These are phyloP conservation scores for Lutjanus campechanus DNA, from an alignment of 2,797 vertebrate genomes.

Conservation along the genomic window DNA sequence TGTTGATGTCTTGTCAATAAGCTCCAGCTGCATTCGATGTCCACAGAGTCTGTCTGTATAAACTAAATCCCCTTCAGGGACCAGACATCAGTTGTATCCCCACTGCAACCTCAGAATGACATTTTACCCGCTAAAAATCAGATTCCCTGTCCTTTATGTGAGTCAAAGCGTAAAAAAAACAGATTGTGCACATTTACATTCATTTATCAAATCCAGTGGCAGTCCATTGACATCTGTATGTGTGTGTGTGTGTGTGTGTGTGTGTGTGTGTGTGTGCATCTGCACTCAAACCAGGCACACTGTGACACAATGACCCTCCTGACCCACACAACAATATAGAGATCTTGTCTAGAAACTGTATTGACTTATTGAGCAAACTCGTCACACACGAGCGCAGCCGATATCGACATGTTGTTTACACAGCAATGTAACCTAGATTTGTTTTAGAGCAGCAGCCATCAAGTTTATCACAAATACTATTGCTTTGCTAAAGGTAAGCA, in stretches of 20 bases:
- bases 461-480: constrained; percentile 16
- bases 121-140: constrained; percentile 13
- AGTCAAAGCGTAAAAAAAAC: constrained; percentile 6
- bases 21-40: constrained; percentile 19
- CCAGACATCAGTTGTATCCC: constrained; percentile 12
- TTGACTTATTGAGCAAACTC: constrained; percentile 55
- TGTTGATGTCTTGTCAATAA: constrained; percentile 39
- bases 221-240: constrained; percentile 5
- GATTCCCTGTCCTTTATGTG: constrained; percentile 4
- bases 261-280: constrained; percentile 4
- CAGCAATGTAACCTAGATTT: constrained; percentile 39
- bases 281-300: constrained; percentile 26
- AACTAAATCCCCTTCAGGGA: constrained; percentile 27
- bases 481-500: background rate
- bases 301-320: constrained; percentile 46
- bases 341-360: constrained; percentile 46
- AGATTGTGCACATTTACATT: constrained; percentile 22
- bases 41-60: constrained; percentile 1
- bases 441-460: constrained; percentile 19
- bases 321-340: constrained; percentile 35
- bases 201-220: constrained; percentile 29
- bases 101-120: constrained; percentile 19
- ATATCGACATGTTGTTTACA: constrained; percentile 49
- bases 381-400: constrained; percentile 30
- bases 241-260: constrained; percentile 14